phyloP scores from a whole-genome alignment of 2,113 vertebrate genomes.

The Hippolais icterina region DNA sequence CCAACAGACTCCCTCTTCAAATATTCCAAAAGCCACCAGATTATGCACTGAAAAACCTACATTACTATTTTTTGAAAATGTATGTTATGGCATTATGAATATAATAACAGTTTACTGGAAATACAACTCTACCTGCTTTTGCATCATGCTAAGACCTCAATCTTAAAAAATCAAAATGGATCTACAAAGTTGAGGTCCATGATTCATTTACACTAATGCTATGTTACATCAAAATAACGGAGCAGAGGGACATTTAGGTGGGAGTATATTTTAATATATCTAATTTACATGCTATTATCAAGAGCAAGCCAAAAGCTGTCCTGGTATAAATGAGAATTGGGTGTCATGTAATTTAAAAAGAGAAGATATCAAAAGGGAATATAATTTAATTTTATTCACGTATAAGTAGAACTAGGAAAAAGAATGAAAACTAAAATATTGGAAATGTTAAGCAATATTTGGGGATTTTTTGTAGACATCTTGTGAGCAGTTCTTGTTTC shows the following conservation, averaged over 20 bases:
- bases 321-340: background rate
- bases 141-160: background rate
- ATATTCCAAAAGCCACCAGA: background rate
- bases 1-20: background rate
- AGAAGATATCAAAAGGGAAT: background rate
- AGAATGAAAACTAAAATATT: background rate
- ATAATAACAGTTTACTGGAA: background rate
- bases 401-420: background rate
- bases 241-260: background rate
- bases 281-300: background rate
- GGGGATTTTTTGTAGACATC: background rate
- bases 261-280: background rate
- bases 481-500: background rate
- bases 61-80: background rate
- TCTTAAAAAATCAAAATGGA: background rate
- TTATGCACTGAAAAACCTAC: background rate
- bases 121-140: background rate
- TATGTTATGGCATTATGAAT: background rate
- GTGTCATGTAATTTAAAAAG: background rate
- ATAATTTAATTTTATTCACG: background rate
- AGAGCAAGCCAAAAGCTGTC: background rate
- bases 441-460: background rate
- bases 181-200: background rate
- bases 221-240: background rate
- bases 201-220: background rate